Percentiles rank a stretch among this genome's conserved stretches.
Evolutionary conservation across 1,140 invertebrate species (phyloP).

Genomic region (Vanessa tameamea): DNA sequence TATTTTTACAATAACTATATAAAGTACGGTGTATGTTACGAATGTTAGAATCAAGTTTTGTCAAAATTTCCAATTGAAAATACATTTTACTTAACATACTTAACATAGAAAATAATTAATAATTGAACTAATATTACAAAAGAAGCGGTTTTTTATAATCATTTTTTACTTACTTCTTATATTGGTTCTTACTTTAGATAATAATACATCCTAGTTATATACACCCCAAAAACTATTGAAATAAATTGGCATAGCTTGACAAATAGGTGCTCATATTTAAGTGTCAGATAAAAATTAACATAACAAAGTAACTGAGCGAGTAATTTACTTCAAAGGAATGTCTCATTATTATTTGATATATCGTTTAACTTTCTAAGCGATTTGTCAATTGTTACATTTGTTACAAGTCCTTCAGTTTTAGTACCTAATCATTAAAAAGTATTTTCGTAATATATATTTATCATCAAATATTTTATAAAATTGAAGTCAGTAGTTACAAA

Average conservation of each 20-base stretch:
- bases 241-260: not conserved
- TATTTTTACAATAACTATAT: conserved; percentile 14
- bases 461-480: no score
- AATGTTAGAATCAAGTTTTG: not conserved
- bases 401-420: not conserved
- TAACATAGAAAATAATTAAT: not conserved
- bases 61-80: not conserved
- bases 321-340: not conserved
- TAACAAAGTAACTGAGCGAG: not conserved
- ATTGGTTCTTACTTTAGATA: not conserved
- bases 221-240: not conserved
- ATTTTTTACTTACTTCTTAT: not conserved
- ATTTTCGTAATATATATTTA: no score
- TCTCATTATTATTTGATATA: not conserved
- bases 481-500: no score
- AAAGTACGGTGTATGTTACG: not conserved
- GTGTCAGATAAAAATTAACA: conserved; percentile 1
- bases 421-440: not conserved
- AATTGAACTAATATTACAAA: no score
- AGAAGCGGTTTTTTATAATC: no score
- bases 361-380: not conserved
- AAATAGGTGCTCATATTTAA: conserved; percentile 2
- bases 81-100: not conserved
- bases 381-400: not conserved
- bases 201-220: not conserved